Conservation (phyloP, 1,140 invertebrate species). For the Aricia agestis region DNA sequence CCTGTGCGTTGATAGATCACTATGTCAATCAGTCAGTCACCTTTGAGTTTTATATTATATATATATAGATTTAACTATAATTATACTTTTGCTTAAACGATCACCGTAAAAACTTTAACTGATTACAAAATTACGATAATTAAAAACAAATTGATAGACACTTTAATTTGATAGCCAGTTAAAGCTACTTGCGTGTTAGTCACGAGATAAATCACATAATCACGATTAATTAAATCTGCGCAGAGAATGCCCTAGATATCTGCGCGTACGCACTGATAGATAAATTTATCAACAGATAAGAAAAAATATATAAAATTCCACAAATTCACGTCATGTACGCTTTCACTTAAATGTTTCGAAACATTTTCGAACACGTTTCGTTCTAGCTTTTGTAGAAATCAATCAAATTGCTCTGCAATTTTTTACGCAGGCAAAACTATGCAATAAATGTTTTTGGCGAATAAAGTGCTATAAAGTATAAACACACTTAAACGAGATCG, state of each 20-base stretch:
- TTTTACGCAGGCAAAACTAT: background rate
- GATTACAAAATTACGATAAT: background rate
- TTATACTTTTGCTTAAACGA: no score
- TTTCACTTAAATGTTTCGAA: background rate
- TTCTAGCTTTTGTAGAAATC: background rate
- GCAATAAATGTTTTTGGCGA: no score
- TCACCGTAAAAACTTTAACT: background rate
- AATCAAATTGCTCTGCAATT: background rate
- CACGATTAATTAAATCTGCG: background rate
- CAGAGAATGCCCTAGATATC: background rate
- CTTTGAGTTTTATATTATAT: no score
- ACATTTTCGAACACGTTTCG: background rate
- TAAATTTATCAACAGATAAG: background rate
- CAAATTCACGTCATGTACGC: background rate
- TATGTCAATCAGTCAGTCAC: no score
- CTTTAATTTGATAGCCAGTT: no score
- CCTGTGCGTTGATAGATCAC: no score
- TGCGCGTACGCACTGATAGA: background rate
- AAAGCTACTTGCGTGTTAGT: background rate
- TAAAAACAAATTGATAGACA: background rate
- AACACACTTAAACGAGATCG: no score
- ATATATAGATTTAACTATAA: no score
- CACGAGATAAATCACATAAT: background rate
- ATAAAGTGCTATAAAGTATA: no score
- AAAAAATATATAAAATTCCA: constrained; percentile 15